Percentiles rank a stretch among this genome's conserved stretches.
phyloP scores from a whole-genome alignment of 1,140 invertebrate species.

The Neomicropteryx cornuta region DNA sequence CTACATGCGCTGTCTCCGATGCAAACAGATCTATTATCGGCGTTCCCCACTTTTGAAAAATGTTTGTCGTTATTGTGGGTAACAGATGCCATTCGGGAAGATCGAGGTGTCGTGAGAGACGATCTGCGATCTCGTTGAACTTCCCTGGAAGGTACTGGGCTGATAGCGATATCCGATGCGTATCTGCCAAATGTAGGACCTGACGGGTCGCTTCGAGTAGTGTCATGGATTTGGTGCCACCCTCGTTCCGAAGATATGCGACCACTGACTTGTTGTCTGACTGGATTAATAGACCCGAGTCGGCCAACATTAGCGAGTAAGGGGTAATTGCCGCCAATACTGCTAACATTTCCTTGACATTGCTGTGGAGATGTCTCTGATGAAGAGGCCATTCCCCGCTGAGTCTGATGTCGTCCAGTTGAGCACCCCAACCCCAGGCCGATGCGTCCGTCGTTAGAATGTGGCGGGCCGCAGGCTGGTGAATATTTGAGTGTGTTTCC shows the following conservation, averaged over 20 bases:
- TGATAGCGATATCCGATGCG: slow-evolving; percentile 5
- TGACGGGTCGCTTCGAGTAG: slow-evolving; percentile 6
- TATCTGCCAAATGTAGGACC: slow-evolving; percentile 4
- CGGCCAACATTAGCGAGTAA: slow-evolving; percentile 4
- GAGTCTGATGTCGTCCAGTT: slow-evolving; percentile 2
- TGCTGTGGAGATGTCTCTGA: slow-evolving; percentile 15
- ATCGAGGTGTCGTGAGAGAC: slow-evolving; percentile 9
- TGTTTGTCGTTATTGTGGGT: background rate
- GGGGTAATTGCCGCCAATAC: slow-evolving; percentile 11
- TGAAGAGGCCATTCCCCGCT: slow-evolving; percentile 3
- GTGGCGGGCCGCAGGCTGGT: slow-evolving; percentile 7
- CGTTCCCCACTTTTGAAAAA: slow-evolving; percentile 14
- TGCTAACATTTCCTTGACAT: slow-evolving; percentile 18
- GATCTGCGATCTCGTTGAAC: slow-evolving; percentile 16
- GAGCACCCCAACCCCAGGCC: slow-evolving; percentile 10
- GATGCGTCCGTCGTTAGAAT: slow-evolving; percentile 18
- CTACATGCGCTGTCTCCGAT: slow-evolving; percentile 10
- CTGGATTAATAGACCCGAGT: slow-evolving; percentile 12
- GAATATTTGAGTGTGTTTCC: slow-evolving; percentile 6
- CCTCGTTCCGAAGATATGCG: slow-evolving; percentile 15
- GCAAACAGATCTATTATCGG: slow-evolving; percentile 19
- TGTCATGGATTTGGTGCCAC: slow-evolving; percentile 12
- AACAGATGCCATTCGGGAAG: slow-evolving; percentile 15
- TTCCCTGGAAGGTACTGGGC: slow-evolving; percentile 13
- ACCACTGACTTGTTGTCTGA: slow-evolving; percentile 18